Evolutionary conservation across 2,113 vertebrate genomes (phyloP), one percentile per base, ranked within the genome.

Genomic region (Leiothrix lutea): DNA sequence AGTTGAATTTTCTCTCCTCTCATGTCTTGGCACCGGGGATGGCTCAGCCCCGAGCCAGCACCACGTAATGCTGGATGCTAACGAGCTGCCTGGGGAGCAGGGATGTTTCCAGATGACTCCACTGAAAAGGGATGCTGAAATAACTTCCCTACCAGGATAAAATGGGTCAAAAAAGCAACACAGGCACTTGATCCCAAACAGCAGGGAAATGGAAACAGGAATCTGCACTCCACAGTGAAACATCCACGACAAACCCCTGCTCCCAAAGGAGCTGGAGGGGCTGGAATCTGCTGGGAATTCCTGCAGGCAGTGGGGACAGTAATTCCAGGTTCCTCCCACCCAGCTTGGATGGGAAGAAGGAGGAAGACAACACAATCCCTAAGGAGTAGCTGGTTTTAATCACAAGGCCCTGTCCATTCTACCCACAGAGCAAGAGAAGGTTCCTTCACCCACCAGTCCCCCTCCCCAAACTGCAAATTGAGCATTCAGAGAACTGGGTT

Each of bases 91-190:
- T 90, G 42, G 66, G 79, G 74, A 87, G 58, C 8, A 1, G 26
- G 42, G 91, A 69, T 53, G 65, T 51, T 94, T 95, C 62, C 85
- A 92, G 83, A 90, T 73, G 54, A 85, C 74, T 86, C 61, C 57
- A 36, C n/a, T 56, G 57, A 57, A 57, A 54, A 72, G 81, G 60
- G 48, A n/a, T n/a, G 73, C 53, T 65, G 82, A 82, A 92, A 72
- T 47, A 82, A 86, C 70, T 65, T 92, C 62, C 85, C 71, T 53
- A 80, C 21, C 82, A 48, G 58, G 50, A 75, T 5, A 65, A 82
- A 80, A 47, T 0, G 11, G 44, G 71, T 71, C 71, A 88, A 54
- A 65, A 82, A 69, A 65, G 58, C 51, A 70, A 82, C 11, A 16
- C 31, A 81, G 29, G 62, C 69, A 6, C 80, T 61, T 0, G 5